These are phyloP conservation scores for Rhizomys pruinosus DNA, from an alignment of 2,113 vertebrate species.

Conservation along the genomic window DNA sequence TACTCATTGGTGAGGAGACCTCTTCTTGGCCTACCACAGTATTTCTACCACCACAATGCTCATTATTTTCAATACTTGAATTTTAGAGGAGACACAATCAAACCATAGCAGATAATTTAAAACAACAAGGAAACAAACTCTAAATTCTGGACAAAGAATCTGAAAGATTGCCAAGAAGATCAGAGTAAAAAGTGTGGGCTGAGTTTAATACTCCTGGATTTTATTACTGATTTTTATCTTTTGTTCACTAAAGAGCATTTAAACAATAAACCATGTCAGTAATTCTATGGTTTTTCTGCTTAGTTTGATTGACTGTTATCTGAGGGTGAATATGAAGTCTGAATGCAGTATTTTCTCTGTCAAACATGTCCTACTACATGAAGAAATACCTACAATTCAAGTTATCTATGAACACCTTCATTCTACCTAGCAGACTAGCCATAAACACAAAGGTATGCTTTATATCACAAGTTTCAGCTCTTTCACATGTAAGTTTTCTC, in stretches of 20 bases:
- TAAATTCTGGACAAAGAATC: conserved; percentile 35
- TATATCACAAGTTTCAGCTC: neutral
- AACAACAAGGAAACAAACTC: neutral
- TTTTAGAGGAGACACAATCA: neutral
- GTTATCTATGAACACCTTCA: neutral
- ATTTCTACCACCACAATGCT: neutral
- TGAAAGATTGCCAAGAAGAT: neutral
- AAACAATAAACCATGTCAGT: conserved; percentile 17
- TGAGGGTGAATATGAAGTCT: conserved; percentile 10
- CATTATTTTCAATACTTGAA: neutral
- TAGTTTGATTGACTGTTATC: neutral
- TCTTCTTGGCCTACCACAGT: neutral
- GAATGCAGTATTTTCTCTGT: neutral
- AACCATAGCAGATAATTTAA: neutral
- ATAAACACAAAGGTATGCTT: neutral
- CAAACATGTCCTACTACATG: neutral
- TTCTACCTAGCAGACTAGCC: neutral
- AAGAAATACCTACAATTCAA: conserved; percentile 33
- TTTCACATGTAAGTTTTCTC: neutral
- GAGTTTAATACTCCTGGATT: neutral
- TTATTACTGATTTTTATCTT: neutral
- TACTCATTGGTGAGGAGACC: too few species aligned
- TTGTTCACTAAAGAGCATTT: neutral
- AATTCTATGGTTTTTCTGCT: neutral
- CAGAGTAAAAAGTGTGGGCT: neutral